A percentile compares a stretch with the other conserved stretches of the same genome.
Conservation (phyloP, 2,888 invertebrate species). For the Herminia tarsipennalis region DNA sequence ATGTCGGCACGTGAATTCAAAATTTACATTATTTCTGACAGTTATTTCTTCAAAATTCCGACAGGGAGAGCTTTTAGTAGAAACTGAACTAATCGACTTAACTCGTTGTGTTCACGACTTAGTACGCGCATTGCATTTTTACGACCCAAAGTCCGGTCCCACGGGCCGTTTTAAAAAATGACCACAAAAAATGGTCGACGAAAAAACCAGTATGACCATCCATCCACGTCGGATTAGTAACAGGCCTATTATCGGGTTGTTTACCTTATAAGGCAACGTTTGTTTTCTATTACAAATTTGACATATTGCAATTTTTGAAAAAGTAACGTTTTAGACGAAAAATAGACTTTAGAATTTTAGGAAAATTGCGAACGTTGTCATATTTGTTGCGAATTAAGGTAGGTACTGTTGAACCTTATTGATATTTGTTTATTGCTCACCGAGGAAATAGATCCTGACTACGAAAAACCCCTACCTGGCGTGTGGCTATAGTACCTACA, state of each 20-base stretch:
- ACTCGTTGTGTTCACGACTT: conserved; percentile 39
- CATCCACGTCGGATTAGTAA: conserved; percentile 59
- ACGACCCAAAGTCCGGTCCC: conserved; percentile 55
- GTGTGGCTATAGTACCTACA: too few species aligned
- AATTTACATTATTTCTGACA: conserved; percentile 14
- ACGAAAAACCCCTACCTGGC: too few species aligned
- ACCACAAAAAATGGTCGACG: conserved; percentile 61
- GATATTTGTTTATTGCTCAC: too few species aligned
- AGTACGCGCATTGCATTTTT: conserved; percentile 67
- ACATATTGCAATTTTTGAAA: conserved; percentile 16
- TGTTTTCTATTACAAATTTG: conserved; percentile 35
- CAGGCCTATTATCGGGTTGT: conserved; percentile 54
- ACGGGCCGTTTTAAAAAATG: conserved; percentile 57
- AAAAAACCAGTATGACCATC: conserved; percentile 60
- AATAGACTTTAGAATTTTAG: too few species aligned
- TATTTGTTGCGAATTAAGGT: too few species aligned
- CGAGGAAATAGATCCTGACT: too few species aligned
- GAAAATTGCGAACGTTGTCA: too few species aligned
- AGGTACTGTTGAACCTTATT: too few species aligned
- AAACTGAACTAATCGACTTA: conserved; percentile 41
- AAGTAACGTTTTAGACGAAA: too few species aligned
- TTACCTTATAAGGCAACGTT: conserved; percentile 49
- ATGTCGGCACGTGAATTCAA: too few species aligned
- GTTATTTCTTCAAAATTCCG: conserved; percentile 34
- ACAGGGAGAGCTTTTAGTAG: conserved; percentile 33